Evolutionary conservation across 2,888 invertebrate genomes (phyloP), one percentile per base, ranked within the genome.

Genomic region (Cataglyphis altisquamis): DNA sequence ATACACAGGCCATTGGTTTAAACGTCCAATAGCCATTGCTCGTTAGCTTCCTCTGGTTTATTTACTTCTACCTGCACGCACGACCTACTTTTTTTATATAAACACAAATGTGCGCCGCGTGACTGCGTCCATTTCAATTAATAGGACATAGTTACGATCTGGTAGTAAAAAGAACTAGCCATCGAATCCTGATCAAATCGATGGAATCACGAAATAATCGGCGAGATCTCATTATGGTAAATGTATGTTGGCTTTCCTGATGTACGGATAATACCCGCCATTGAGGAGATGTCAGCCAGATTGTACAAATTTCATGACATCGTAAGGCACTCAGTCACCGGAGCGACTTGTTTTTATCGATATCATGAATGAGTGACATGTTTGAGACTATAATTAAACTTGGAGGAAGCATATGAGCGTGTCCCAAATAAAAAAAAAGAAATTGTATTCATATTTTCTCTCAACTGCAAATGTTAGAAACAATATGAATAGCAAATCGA

Each of bases 361-460:
- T 86, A 83, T 78, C 82, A 63, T 67, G 60, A 80, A 80, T 82
- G 73, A 86, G 48, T 67, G 82, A 83, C 66, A 73, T 60, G 77
- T 81, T 62, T 55, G 41, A 80, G 78, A 57, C 66, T 60, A 82
- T 88, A 88, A 90, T 89, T 86, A 84, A 89, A 85, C 80, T 83
- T 70, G 25, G 21, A 15, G 8, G 18, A 25, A 9, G 21, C 41
- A 1, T 21, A 10, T 21, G 18, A 15, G 3, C 15, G 3, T 5
- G 39, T 10, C 1, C 6, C 12, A 39, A 57, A 57, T 55, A 72
- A 72, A 39, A 25, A 55, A 70, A 32, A 25, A 25, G 55, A 32
- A 25, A 45, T 15, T 45, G 15, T 4, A 52, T 52, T 66, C 29
- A 25, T 21, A 25, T 45, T 36, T 15, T 25, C 52, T 52, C 9